A percentile compares a stretch with the other conserved stretches of the same genome.
Evolutionary conservation across 2,888 invertebrate genomes (phyloP).

Genomic region (Pocota personata): DNA sequence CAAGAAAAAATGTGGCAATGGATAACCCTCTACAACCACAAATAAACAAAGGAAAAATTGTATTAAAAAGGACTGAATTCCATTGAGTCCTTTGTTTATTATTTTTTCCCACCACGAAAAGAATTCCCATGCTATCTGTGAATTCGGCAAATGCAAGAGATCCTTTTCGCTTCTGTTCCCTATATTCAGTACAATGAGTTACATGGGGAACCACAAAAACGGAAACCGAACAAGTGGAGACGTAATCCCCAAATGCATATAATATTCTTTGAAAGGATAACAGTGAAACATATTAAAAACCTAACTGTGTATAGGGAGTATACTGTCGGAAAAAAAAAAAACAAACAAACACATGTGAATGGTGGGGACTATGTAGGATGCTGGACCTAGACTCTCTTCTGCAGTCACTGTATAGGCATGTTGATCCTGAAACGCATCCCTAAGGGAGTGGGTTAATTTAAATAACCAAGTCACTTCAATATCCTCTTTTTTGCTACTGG

Average conservation of each 20-base stretch:
- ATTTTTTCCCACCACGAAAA: background rate
- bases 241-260: slow-evolving; percentile 35
- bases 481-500: slow-evolving; percentile 18
- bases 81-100: background rate
- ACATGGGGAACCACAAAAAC: slow-evolving; percentile 18
- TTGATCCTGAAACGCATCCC: slow-evolving; percentile 49
- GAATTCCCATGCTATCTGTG: background rate
- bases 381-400: background rate
- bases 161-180: background rate
- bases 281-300: slow-evolving; percentile 42
- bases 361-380: background rate
- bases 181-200: background rate
- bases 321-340: background rate
- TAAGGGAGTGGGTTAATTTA: slow-evolving; percentile 62
- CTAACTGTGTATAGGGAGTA: background rate
- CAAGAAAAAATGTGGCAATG: background rate
- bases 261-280: slow-evolving; percentile 27
- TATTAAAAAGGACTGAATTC: slow-evolving; percentile 32
- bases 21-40: background rate
- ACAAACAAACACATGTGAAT: background rate
- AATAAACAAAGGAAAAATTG: slow-evolving; percentile 39
- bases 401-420: slow-evolving; percentile 26
- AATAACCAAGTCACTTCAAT: slow-evolving; percentile 64
- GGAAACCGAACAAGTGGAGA: slow-evolving; percentile 36
- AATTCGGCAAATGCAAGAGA: background rate